phyloP scores from a whole-genome alignment of 2,888 invertebrate genomes.

The Nomada fucata region DNA sequence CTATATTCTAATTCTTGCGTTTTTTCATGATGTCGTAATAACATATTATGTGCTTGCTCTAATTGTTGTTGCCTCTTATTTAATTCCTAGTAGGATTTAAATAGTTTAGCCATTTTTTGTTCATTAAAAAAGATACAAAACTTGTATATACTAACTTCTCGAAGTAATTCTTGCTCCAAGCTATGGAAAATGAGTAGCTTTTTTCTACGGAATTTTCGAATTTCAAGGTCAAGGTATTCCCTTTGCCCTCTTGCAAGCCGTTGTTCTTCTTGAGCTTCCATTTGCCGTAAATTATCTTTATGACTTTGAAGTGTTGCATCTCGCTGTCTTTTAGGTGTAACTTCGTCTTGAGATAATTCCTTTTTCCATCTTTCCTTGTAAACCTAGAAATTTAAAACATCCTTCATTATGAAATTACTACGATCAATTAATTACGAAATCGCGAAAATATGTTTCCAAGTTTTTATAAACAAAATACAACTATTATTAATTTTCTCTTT shows the following conservation, averaged over 20 bases:
- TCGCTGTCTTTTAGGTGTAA: constrained; percentile 95
- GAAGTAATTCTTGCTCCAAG: constrained; percentile 94
- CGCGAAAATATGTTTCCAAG: neutral
- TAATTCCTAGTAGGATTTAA: constrained; percentile 89
- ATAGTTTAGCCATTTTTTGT: neutral
- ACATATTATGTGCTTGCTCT: constrained; percentile 97
- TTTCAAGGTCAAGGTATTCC: constrained; percentile 95
- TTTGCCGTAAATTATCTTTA: constrained; percentile 95
- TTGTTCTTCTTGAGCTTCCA: constrained; percentile 96
- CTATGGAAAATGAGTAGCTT: constrained; percentile 94
- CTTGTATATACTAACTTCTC: constrained; percentile 88
- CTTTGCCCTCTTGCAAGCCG: constrained; percentile 94
- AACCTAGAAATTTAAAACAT: constrained; percentile 82
- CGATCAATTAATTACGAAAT: neutral
- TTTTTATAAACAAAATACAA: neutral
- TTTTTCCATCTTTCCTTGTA: constrained; percentile 99
- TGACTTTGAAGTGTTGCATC: constrained; percentile 96
- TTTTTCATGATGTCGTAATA: constrained; percentile 97
- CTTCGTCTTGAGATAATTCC: constrained; percentile 95
- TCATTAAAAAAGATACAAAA: neutral
- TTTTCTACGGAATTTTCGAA: constrained; percentile 95
- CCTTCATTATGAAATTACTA: constrained; percentile 9
- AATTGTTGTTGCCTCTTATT: constrained; percentile 97
- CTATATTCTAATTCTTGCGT: constrained; percentile 98
- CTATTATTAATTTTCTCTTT: constrained; percentile 9